Evolutionary conservation across 2,797 vertebrate species (phyloP).

Genomic region (Lagocephalus sceleratus): DNA sequence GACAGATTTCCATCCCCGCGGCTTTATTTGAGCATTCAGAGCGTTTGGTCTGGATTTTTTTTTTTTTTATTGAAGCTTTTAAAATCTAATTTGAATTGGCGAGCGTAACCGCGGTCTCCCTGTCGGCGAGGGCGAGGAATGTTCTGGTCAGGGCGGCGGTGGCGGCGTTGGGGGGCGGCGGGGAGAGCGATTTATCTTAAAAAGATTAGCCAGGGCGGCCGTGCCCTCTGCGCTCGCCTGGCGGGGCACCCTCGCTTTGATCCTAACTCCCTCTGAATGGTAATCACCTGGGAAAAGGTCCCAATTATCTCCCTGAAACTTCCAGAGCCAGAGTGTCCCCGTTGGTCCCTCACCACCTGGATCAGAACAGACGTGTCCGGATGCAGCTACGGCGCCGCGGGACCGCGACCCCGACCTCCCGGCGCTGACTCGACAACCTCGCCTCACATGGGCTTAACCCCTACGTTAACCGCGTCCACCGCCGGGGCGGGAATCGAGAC

Average conservation of each 20-base stretch:
- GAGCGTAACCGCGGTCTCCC: constrained; percentile 14
- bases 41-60: too few relatives aligned
- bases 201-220: constrained; percentile 52
- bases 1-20: not conserved
- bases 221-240: constrained; percentile 48
- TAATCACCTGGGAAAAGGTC: constrained; percentile 70
- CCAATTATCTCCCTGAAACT: constrained; percentile 65
- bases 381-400: constrained; percentile 5
- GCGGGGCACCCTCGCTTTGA: constrained; percentile 53
- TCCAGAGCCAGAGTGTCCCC: constrained; percentile 40
- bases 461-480: too few relatives aligned
- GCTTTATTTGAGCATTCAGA: not conserved
- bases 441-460: too few relatives aligned
- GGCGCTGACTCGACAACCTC: too few relatives aligned
- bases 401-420: too few relatives aligned
- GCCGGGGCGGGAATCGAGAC: too few relatives aligned
- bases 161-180: constrained; percentile 17
- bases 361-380: constrained; percentile 42
- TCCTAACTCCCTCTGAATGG: constrained; percentile 63
- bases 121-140: constrained; percentile 27
- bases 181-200: constrained; percentile 48
- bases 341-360: constrained; percentile 27
- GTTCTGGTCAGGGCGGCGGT: constrained; percentile 19
- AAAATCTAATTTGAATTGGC: constrained; percentile 25
- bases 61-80: constrained; percentile 5